phyloP scores from a whole-genome alignment of 2,797 vertebrate genomes.

The Pangasius larnaudii region DNA sequence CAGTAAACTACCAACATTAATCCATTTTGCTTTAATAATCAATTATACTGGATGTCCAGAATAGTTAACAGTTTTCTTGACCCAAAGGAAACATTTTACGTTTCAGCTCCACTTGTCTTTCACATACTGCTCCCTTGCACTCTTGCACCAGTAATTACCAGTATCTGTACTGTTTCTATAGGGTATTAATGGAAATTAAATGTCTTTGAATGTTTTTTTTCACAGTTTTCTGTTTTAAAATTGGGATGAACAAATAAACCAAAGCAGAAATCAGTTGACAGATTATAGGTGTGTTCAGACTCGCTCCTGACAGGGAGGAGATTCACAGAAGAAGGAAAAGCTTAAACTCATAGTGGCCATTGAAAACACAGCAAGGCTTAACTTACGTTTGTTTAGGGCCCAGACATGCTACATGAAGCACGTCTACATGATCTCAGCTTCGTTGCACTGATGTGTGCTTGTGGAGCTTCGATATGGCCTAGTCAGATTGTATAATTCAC shows the following conservation, averaged over 20 bases:
- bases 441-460: slow-evolving; percentile 63
- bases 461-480: slow-evolving; percentile 56
- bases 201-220: slow-evolving; percentile 1
- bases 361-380: slow-evolving; percentile 44
- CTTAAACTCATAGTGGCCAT: slow-evolving; percentile 47
- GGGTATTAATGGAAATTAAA: background rate
- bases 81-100: background rate
- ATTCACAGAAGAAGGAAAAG: slow-evolving; percentile 36
- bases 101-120: slow-evolving; percentile 2
- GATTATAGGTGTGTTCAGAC: slow-evolving; percentile 17
- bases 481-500: slow-evolving; percentile 54
- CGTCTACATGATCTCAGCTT: slow-evolving; percentile 52
- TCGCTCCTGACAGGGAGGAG: slow-evolving; percentile 2
- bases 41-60: background rate
- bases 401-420: slow-evolving; percentile 47
- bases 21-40: background rate
- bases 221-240: slow-evolving; percentile 5
- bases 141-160: too few relatives aligned
- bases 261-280: background rate
- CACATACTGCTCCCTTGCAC: background rate
- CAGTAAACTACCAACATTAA: background rate
- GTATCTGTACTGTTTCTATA: background rate
- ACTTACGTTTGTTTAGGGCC: slow-evolving; percentile 62
- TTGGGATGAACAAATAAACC: background rate
- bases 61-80: background rate